Base-by-base conservation (phyloP, 1,140 invertebrate species). In the Drosophila gunungcola region DNA sequence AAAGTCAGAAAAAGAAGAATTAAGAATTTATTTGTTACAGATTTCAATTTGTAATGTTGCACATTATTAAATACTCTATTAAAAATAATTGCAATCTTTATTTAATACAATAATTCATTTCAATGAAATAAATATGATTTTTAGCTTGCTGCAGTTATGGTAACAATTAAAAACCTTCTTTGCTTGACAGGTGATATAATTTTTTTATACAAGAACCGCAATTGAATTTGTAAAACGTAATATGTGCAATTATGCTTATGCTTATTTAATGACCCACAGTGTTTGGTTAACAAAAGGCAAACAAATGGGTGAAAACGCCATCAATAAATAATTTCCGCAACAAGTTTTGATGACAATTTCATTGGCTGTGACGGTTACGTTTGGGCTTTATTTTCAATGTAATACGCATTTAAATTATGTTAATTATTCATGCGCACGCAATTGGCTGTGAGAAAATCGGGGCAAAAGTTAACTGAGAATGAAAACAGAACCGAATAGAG, bases 311-410 rank as follows among this genome's bases (percentile, higher is more conserved):
- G 48, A 54, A 65, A 75, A 70, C 25, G 34, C 29, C 80, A 84
- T 85, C 81, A 85, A 84, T 84, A 84, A 80, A 67, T 80, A 76
- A 84, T 84, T 85, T 84, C 57, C 72, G 80, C 81, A 80, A 84
- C 77, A 84, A 77, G 65, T 76, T 70, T 61, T 64, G 80, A 77
- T 74, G 64, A 63, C 61, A 73, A 48, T 80, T 65, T 84, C 72
- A 85, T 84, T 55, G 65, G 67, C 51, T 34, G 1, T 39, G 60
- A 65, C 63, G 64, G 42, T n/a, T 32, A 29, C n/a, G 21, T 32
- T 25, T 27, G 5, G 46, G 41, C 34, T 42, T 54, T 55, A 39
- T 55, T 29, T 53, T 32, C 45, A 61, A 39, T 48, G 21, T 67
- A 78, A 65, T 62, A 67, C 70, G 64, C 69, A 80, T 84, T 64